Base-by-base conservation (phyloP, 1,140 invertebrate species). In the Drosophila trapezifrons region DNA sequence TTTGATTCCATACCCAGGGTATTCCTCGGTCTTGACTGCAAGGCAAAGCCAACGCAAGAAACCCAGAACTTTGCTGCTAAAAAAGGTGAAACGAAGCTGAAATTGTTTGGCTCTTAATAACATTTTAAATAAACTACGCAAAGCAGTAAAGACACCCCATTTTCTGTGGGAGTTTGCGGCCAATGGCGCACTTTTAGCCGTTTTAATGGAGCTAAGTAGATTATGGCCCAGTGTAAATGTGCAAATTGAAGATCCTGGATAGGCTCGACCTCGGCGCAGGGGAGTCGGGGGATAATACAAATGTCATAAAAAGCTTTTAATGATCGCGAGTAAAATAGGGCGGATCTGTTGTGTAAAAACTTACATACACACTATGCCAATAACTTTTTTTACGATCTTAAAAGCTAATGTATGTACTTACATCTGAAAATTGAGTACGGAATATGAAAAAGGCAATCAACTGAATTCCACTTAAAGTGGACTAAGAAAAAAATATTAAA, bases 41-140 rank as follows among this genome's bases (percentile, higher is more conserved):
- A 80, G 62, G 71, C 60, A 71, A 83, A 60, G 63, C 65, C 56
- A 77, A 58, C 35, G 60, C 37, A 57, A 35, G 57, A 58, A 54
- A 78, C 65, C 63, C 60, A 35, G 38, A 56, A 56, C 13, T 20
- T 22, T 17, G 35, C 29, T 45, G 35, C 18, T 35, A 69, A 13
- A 63, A 69, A 54, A 58, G 38, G 38, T 25, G 15, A 52, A 32
- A 37, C 32, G 46, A 64, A 66, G 59, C 70, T 62, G 70, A 86
- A 86, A 86, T 81, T 87, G 78, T 82, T 85, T 87, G 69, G 70
- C 79, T 54, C 82, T 79, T 83, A 83, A 86, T 86, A 72, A 75
- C 79, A 83, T 87, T 86, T 86, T 89, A 86, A 86, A 86, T 87
- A 86, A 87, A 87, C 83, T 85, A 86, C 82, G 82, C 75, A 54